A percentile compares a stretch with the other conserved stretches of the same genome.
phyloP scores from a whole-genome alignment of 2,888 invertebrate species.

The Rotaria socialis region DNA sequence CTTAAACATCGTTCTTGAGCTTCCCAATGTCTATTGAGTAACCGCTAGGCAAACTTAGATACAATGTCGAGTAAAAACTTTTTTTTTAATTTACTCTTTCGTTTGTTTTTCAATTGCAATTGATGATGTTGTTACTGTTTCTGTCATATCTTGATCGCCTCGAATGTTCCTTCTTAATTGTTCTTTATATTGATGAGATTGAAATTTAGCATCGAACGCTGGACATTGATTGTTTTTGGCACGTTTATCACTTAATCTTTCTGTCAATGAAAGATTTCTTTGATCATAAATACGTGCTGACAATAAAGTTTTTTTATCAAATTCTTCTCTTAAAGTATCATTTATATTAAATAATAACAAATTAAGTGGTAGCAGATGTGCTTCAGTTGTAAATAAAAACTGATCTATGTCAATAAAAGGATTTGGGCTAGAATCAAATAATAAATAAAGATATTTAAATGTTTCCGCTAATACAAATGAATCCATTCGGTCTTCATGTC shows the following conservation, averaged over 20 bases:
- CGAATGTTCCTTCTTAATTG: constrained; percentile 27
- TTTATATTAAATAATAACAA: neutral
- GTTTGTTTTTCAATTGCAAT: neutral
- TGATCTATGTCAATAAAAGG: constrained; percentile 63
- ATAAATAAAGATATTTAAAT: constrained; percentile 87
- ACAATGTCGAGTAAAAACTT: no score
- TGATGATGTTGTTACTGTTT: constrained; percentile 12
- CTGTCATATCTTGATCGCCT: constrained; percentile 33
- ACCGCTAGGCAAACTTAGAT: no score
- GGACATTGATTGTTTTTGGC: constrained; percentile 17
- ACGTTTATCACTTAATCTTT: neutral
- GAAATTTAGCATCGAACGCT: neutral
- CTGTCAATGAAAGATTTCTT: neutral
- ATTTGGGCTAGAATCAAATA: constrained; percentile 83
- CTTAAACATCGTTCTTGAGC: no score
- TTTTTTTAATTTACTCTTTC: neutral
- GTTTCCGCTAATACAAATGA: constrained; percentile 95
- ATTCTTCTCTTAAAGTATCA: constrained; percentile 8
- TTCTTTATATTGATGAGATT: neutral
- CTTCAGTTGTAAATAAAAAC: constrained; percentile 68
- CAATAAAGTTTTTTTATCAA: neutral
- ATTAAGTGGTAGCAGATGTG: constrained; percentile 76
- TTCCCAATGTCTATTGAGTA: no score
- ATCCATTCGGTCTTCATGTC: constrained; percentile 91
- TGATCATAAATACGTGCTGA: neutral